phyloP scores from a whole-genome alignment of 2,888 invertebrate genomes.

The Watsonalla binaria region DNA sequence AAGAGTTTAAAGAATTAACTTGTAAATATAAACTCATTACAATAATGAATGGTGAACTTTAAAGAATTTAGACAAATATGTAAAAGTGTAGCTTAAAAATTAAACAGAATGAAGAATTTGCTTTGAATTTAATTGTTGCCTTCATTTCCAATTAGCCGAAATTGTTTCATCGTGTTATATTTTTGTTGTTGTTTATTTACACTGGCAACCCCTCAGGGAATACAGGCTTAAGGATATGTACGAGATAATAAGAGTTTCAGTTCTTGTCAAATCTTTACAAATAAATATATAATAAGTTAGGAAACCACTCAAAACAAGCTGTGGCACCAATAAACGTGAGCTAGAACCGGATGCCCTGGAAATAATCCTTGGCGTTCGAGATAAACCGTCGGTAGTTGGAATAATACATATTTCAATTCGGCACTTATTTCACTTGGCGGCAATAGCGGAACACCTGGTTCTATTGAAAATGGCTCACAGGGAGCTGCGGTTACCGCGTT shows the following conservation, averaged over 20 bases:
- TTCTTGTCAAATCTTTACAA: too few relatives aligned
- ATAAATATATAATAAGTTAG: background rate
- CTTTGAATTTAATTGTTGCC: too few relatives aligned
- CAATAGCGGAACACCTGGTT: conserved; percentile 39
- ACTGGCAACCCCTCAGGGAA: too few relatives aligned
- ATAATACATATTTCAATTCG: conserved; percentile 50
- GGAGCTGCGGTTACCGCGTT: conserved; percentile 29
- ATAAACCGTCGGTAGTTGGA: conserved; percentile 40
- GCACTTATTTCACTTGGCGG: conserved; percentile 41
- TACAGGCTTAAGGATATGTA: too few relatives aligned
- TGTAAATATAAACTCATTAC: background rate
- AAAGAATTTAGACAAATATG: background rate
- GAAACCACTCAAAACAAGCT: conserved; percentile 4
- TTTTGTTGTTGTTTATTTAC: too few relatives aligned
- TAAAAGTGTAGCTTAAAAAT: background rate
- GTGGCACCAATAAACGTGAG: conserved; percentile 10
- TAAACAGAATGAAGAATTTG: too few relatives aligned
- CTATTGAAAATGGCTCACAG: conserved; percentile 34
- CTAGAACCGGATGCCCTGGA: conserved; percentile 14
- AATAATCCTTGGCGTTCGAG: conserved; percentile 29
- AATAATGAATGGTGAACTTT: too few relatives aligned
- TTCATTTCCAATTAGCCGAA: too few relatives aligned
- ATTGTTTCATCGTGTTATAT: too few relatives aligned
- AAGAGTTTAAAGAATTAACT: background rate
- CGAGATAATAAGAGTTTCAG: too few relatives aligned